These are phyloP conservation scores for Xylota sylvarum DNA, from an alignment of 2,888 invertebrate species.

Conservation along the genomic window DNA sequence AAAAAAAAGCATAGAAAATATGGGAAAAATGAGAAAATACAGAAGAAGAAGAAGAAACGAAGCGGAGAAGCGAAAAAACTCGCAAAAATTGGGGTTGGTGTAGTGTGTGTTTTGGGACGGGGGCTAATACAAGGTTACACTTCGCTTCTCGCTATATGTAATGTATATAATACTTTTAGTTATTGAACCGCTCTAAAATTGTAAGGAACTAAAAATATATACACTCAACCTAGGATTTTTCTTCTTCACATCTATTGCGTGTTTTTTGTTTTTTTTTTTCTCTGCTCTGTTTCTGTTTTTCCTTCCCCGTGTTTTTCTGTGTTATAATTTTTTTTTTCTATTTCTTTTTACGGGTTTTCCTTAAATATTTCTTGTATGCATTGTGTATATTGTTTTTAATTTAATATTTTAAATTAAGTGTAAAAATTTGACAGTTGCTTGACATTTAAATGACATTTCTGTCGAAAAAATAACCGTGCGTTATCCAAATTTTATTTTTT, in stretches of 20 bases:
- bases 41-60: slow-evolving; percentile 44
- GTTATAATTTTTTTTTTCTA: slow-evolving; percentile 40
- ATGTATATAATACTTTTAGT: slow-evolving; percentile 81
- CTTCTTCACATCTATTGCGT: slow-evolving; percentile 63
- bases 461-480: slow-evolving; percentile 11
- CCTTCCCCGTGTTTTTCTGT: slow-evolving; percentile 39
- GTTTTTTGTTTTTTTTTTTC: slow-evolving; percentile 32
- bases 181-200: slow-evolving; percentile 82
- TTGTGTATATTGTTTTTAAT: neutral
- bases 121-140: slow-evolving; percentile 80
- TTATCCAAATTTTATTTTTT: neutral
- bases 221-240: slow-evolving; percentile 74
- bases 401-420: slow-evolving; percentile 1
- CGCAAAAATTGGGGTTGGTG: slow-evolving; percentile 78
- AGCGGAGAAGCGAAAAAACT: slow-evolving; percentile 59
- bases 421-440: slow-evolving; percentile 29
- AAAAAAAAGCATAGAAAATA: slow-evolving; percentile 46
- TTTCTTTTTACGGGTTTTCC: slow-evolving; percentile 25
- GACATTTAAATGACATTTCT: slow-evolving; percentile 18
- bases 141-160: slow-evolving; percentile 80
- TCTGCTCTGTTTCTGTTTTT: slow-evolving; percentile 17
- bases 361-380: slow-evolving; percentile 1
- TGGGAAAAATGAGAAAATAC: slow-evolving; percentile 64
- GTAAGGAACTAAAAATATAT: slow-evolving; percentile 80
- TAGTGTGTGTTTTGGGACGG: slow-evolving; percentile 78